Base-by-base conservation (phyloP, 2,888 invertebrate species). In the Sturmia bella region DNA sequence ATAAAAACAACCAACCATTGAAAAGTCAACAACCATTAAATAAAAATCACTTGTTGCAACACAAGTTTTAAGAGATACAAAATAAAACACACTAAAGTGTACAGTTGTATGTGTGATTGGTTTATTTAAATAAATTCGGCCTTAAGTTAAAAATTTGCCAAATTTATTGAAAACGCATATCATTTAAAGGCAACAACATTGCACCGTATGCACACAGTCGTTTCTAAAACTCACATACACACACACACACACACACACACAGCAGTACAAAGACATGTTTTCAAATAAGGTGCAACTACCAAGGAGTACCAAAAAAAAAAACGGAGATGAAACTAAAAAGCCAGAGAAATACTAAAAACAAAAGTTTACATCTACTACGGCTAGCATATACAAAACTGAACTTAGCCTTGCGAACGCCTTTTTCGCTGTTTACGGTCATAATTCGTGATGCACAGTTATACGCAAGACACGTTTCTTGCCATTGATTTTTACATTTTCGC, bases 361-460 rank as follows among this genome's bases (percentile, higher is more conserved):
- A 63, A 70, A 56, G 57, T 32, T 56, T 66, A 64, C 50, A 39
- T 41, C 57, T 39, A 57, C 66, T 50, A 43, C 66, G 21, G 41
- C 37, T 19, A 37, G 76, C 39, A 43, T 3, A 19, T 7, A 7
- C 32, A 43, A 69, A 39, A 69, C 54, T 63, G 69, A 73, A 81
- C 59, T 56, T 63, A 76, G 76, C 72, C 72, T 72, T 82, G 69
- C 69, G 54, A 73, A 73, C 72, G 72, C 57, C 66, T 66, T 72
- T 78, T 73, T 52, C 59, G 72, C 64, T 78, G 75, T 73, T 83
- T 80, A 70, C 76, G 83, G 74, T 80, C 83, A 83, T 83, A 83
- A 80, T 80, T 83, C 83, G 83, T 83, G 83, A 80, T 83, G 80
- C 83, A 83, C 83, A 80, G 80, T 83, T 80, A 83, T 83, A 83